These are phyloP conservation scores for Mythimna lalbum DNA, from an alignment of 2,888 invertebrate species.

Conservation along the genomic window DNA sequence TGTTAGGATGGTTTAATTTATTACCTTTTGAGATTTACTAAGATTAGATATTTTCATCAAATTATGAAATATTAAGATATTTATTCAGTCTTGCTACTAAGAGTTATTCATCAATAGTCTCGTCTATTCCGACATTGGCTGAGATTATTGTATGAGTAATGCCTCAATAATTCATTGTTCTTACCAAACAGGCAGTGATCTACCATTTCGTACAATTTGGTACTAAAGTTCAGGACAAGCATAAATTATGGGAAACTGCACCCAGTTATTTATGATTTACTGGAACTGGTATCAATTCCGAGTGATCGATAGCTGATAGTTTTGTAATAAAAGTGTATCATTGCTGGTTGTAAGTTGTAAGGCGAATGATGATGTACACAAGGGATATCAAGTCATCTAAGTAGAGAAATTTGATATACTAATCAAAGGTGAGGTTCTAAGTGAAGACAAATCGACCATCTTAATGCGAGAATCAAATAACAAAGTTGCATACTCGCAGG, in stretches of 20 bases:
- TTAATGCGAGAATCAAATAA: not conserved
- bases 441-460: not conserved
- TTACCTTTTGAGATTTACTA: not conserved
- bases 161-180: conserved; percentile 78
- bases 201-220: conserved; percentile 74
- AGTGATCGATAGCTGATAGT: conserved; percentile 11
- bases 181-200: conserved; percentile 72
- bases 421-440: not conserved
- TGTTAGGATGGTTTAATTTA: not conserved
- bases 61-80: not conserved
- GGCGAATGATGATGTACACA: not conserved
- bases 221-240: conserved; percentile 78
- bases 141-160: conserved; percentile 70
- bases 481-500: not conserved
- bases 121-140: conserved; percentile 53
- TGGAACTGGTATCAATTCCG: conserved; percentile 39
- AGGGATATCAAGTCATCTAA: no score
- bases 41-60: no score
- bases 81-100: conserved; percentile 15
- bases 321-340: conserved; percentile 5
- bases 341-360: not conserved
- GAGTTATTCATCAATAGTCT: conserved; percentile 45
- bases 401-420: not conserved
- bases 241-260: conserved; percentile 76
- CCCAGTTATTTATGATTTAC: conserved; percentile 73